Conservation (phyloP, 2,797 vertebrate species). For the Anas acuta region DNA sequence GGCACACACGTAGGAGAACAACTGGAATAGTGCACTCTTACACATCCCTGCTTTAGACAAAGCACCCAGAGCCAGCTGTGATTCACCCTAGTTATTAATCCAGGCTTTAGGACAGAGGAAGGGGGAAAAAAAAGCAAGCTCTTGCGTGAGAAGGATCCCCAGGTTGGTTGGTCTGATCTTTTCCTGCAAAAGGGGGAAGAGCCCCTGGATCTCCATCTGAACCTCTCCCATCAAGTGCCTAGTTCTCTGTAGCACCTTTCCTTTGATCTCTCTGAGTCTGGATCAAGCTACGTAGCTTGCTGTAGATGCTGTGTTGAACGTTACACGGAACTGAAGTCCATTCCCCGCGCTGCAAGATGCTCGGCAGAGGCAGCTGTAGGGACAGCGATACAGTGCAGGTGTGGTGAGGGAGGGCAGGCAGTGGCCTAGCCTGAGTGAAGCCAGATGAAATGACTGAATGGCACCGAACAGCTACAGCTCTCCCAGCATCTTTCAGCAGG, state of each 20-base stretch:
- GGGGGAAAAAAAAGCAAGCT: accelerated
- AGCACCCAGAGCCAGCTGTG: background rate
- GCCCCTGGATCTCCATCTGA: background rate
- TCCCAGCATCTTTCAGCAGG: background rate
- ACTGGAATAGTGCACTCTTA: background rate
- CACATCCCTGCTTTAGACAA: background rate
- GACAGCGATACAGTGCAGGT: background rate
- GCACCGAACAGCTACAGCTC: background rate
- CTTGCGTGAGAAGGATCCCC: background rate
- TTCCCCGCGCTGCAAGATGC: too few relatives aligned
- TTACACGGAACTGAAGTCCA: background rate
- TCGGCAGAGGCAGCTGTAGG: background rate
- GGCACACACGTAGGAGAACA: background rate
- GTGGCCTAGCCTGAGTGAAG: background rate
- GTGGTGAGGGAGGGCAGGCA: background rate
- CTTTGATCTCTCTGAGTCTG: background rate
- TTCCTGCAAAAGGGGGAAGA: background rate
- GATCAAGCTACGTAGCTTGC: background rate
- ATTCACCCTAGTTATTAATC: background rate
- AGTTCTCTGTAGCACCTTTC: background rate
- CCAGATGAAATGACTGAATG: background rate
- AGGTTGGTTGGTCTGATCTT: background rate
- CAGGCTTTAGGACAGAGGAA: background rate
- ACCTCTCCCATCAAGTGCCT: background rate
- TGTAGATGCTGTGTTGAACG: background rate